A percentile compares a stretch with the other conserved stretches of the same genome.
phyloP scores from a whole-genome alignment of 2,888 invertebrate species.

The Aricia artaxerxes region DNA sequence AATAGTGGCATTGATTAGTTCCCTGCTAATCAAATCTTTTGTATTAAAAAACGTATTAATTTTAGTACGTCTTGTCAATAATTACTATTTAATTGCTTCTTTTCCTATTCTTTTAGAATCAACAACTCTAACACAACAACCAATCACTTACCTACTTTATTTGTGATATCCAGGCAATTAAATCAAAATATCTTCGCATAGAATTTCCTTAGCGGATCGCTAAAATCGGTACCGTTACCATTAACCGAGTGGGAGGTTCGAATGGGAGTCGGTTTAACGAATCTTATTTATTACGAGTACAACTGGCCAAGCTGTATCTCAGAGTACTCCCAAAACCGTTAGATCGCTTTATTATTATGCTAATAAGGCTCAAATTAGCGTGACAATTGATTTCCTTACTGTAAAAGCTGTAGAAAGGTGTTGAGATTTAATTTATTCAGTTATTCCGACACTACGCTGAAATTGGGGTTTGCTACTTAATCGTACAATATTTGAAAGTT shows the following conservation, averaged over 20 bases:
- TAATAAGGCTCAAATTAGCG: constrained; percentile 18
- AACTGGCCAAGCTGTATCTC: constrained; percentile 40
- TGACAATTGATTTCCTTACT: constrained; percentile 12
- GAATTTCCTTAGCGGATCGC: constrained; percentile 30
- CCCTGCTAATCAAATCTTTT: no score
- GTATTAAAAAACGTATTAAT: no score
- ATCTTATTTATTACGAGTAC: constrained; percentile 48
- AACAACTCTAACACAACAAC: neutral
- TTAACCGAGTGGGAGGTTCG: constrained; percentile 50
- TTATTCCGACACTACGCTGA: constrained; percentile 16
- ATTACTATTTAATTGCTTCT: neutral
- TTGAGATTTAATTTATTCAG: constrained; percentile 26
- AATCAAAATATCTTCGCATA: neutral
- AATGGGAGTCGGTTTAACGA: constrained; percentile 48
- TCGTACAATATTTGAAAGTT: no score
- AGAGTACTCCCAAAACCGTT: neutral
- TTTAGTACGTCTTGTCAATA: no score
- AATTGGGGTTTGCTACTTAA: neutral
- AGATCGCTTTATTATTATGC: constrained; percentile 20
- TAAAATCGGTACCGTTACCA: constrained; percentile 50
- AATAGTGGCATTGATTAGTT: no score
- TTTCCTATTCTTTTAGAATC: neutral
- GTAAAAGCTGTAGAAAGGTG: constrained; percentile 29
- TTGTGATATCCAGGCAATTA: neutral
- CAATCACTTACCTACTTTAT: neutral